Conservation (phyloP, 2,797 vertebrate species). For the Coregonus ussuriensis region DNA sequence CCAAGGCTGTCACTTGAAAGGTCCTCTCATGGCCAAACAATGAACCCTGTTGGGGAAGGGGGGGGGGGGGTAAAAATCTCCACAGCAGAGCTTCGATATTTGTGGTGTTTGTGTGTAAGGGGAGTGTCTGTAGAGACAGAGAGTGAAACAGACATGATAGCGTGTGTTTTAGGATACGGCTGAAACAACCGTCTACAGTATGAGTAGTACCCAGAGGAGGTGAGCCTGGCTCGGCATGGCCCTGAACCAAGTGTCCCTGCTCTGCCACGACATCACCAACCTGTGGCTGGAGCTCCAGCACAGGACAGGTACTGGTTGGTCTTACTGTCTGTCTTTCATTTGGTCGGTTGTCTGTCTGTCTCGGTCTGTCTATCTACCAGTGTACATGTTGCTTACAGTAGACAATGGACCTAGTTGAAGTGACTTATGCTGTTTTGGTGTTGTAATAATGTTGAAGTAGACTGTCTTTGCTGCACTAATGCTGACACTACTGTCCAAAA, state of each 20-base stretch:
- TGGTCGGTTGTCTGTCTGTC: neutral
- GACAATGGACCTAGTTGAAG: too few relatives aligned
- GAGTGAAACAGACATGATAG: conserved; percentile 5
- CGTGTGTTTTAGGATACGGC: too few relatives aligned
- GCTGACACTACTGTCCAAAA: too few relatives aligned
- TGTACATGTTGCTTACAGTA: neutral
- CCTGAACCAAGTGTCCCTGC: conserved; percentile 37
- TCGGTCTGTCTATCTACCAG: too few relatives aligned
- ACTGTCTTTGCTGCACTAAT: too few relatives aligned
- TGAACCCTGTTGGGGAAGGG: conserved; percentile 21
- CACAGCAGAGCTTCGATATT: conserved; percentile 4
- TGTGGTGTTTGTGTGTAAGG: neutral
- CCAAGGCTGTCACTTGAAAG: conserved; percentile 56
- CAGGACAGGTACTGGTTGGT: conserved; percentile 55
- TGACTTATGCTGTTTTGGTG: too few relatives aligned
- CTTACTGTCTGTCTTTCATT: neutral
- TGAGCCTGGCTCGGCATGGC: conserved; percentile 36
- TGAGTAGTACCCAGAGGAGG: conserved; percentile 14
- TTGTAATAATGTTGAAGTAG: too few relatives aligned
- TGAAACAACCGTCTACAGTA: neutral
- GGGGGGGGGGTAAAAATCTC: too few relatives aligned
- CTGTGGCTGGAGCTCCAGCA: conserved; percentile 55
- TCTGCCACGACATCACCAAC: conserved; percentile 47
- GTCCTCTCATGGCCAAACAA: conserved; percentile 32
- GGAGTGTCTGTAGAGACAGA: too few relatives aligned